Evolutionary conservation across 2,113 vertebrate species (phyloP).

Genomic region (Sapajus apella): DNA sequence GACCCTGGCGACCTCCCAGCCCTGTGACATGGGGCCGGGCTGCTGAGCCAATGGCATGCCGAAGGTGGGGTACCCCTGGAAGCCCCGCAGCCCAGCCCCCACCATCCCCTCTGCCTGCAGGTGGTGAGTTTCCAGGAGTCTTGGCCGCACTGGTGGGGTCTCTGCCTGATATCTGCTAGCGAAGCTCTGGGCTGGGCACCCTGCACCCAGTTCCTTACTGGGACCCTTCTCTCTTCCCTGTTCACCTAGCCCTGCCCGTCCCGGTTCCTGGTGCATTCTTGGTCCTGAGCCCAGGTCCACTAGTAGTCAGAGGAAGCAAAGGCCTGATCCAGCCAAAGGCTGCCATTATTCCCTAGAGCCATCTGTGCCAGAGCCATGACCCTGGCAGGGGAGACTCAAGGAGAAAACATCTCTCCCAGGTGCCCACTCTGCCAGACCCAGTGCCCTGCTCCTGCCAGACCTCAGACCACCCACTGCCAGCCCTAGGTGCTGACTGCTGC

Average conservation of each 20-base stretch:
- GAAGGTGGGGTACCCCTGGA: too few species aligned
- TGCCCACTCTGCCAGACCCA: accelerated
- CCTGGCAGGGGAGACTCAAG: not conserved
- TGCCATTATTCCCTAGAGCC: accelerated
- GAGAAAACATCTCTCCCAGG: not conserved
- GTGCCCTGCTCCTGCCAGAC: not conserved
- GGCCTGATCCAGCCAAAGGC: not conserved
- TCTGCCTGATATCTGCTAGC: not conserved
- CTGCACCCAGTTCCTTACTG: not conserved
- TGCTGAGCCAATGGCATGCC: accelerated
- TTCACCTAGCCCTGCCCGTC: accelerated
- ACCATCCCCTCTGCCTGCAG: accelerated
- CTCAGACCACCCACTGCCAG: accelerated
- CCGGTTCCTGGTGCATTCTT: not conserved
- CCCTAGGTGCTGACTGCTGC: accelerated
- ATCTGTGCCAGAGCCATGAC: not conserved
- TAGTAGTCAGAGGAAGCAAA: not conserved
- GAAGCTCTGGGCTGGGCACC: not conserved
- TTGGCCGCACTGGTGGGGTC: too few species aligned
- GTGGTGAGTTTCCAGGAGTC: accelerated
- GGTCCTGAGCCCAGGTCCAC: not conserved
- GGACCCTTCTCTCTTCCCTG: accelerated
- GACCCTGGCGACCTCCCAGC: not conserved
- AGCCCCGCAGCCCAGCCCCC: accelerated
- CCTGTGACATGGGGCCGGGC: not conserved